Base-by-base conservation (phyloP, 1,140 invertebrate genomes). In the Berghia stephanieae region DNA sequence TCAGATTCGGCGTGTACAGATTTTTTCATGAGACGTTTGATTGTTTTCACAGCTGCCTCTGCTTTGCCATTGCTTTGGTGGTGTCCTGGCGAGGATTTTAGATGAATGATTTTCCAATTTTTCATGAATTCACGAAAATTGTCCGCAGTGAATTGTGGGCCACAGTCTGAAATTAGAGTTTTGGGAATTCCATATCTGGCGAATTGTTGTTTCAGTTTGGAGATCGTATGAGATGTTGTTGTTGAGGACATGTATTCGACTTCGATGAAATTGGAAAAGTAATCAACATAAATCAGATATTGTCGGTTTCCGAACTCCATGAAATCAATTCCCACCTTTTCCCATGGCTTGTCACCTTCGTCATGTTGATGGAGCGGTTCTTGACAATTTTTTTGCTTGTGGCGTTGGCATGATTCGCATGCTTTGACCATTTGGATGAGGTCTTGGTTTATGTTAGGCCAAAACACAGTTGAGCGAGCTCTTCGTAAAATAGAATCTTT, bases 251-350 rank as follows among this genome's bases (percentile, higher is more conserved):
- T 73, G 13, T 44, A 34, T 31, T 78, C 70, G 38, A 88, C 93
- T 83, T 93, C 91, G 42, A 80, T 78, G 60, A 70, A 83, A 42
- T 80, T 79, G 13, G 79, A 81, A 31, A 74, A 82, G 27, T 81
- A 79, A 71, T 84, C 84, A 8, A 83, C 70, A 8, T 69, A 31
- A 16, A 84, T 69, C 2, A 86, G 52, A 40, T 84, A 87, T 0
- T 75, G 16, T 63, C 70, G 71, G 8, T 78, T 73, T 52, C 79
- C 71, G 6, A 84, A 57, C 44, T 77, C 55, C 52, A 82, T 83
- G 8, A 86, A 71, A 66, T 86, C 81, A 6, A 78, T 69, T 8
- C 81, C 80, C 21, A 85, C 44, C 46, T 82, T 83, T 38, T 85
- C 81, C 73, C 82, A 86, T 8, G 84, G 85, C 31, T 52, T 21